Evolutionary conservation across 2,113 vertebrate species (phyloP).

Genomic region (Clinocottus analis): DNA sequence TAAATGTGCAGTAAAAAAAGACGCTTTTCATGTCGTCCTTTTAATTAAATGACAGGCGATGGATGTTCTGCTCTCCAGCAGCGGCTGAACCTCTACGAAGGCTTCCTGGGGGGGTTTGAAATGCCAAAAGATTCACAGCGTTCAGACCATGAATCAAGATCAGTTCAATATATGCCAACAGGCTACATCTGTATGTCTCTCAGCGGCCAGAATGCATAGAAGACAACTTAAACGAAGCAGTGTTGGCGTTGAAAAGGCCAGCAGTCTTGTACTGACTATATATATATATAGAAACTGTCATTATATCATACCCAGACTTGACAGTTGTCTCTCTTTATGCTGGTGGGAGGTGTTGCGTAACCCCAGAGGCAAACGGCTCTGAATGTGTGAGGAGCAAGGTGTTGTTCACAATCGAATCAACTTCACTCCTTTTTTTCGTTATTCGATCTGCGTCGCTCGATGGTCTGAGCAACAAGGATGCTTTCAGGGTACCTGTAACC

Average conservation of each 20-base stretch:
- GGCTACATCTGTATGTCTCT: neutral
- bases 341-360: neutral
- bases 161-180: neutral
- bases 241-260: neutral
- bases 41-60: neutral
- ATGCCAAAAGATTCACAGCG: neutral
- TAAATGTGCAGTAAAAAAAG: neutral
- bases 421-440: neutral
- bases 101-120: neutral
- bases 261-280: neutral
- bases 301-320: neutral
- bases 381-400: no score
- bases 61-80: neutral
- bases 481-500: no score
- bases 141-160: no score
- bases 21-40: neutral
- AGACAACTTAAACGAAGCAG: neutral
- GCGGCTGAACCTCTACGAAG: neutral
- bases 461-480: neutral
- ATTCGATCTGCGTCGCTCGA: neutral
- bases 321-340: neutral
- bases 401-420: conserved; percentile 6
- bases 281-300: neutral
- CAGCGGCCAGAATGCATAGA: neutral
- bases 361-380: neutral